These are phyloP conservation scores for Melinaea marsaeus DNA, from an alignment of 2,888 invertebrate species.

Conservation along the genomic window DNA sequence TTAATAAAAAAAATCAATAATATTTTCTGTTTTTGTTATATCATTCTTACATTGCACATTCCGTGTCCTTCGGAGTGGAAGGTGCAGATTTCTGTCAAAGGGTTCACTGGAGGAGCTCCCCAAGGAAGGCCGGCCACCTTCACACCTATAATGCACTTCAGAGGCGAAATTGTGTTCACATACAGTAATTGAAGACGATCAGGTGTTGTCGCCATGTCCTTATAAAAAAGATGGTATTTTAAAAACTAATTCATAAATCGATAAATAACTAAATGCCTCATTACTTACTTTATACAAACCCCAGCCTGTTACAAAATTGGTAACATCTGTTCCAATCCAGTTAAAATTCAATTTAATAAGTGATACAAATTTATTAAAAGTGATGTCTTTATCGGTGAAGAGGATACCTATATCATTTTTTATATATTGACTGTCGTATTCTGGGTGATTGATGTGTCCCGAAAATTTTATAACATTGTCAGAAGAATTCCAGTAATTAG, in stretches of 20 bases:
- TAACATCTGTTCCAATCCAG: constrained; percentile 31
- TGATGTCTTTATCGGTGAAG: constrained; percentile 29
- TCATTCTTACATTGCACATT: constrained; percentile 27
- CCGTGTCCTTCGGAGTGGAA: constrained; percentile 28
- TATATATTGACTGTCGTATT: constrained; percentile 35
- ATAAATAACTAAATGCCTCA: neutral
- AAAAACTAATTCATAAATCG: neutral
- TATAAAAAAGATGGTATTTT: no score
- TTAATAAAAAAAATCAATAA: neutral
- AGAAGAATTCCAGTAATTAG: constrained; percentile 38
- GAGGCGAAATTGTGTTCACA: constrained; percentile 28
- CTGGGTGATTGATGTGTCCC: constrained; percentile 37
- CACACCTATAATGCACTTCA: constrained; percentile 32
- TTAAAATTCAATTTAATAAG: constrained; percentile 29
- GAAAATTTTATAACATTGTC: constrained; percentile 33
- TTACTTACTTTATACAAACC: constrained; percentile 33
- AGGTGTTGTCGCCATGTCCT: neutral
- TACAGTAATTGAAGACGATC: neutral
- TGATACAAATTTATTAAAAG: constrained; percentile 21
- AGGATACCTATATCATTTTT: constrained; percentile 45
- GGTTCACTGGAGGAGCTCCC: constrained; percentile 24
- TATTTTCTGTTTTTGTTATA: no score
- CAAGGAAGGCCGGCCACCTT: constrained; percentile 4
- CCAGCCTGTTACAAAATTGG: constrained; percentile 40
- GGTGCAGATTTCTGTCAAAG: constrained; percentile 33